Conservation (phyloP, 2,888 invertebrate genomes). For the Tanytarsus gracilentus region DNA sequence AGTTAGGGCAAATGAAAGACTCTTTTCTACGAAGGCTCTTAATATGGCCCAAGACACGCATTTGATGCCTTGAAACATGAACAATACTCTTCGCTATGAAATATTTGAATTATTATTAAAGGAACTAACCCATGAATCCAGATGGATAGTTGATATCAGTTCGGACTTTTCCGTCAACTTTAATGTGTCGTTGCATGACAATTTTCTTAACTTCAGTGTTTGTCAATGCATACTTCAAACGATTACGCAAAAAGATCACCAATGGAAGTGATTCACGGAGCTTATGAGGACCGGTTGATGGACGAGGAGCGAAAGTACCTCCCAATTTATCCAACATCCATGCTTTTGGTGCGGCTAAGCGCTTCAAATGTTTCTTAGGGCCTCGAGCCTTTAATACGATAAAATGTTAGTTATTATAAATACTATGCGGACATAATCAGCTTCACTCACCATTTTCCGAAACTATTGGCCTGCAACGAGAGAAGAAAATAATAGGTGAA, state of each 20-base stretch:
- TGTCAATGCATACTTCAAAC: conserved; percentile 95
- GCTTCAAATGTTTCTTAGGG: conserved; percentile 99
- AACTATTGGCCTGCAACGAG: conserved; percentile 2
- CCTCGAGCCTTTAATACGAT: conserved; percentile 75
- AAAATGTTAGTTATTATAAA: background rate
- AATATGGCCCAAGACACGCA: background rate
- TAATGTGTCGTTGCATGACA: conserved; percentile 94
- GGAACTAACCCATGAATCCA: conserved; percentile 92
- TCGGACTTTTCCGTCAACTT: conserved; percentile 96
- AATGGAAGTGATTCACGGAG: conserved; percentile 93
- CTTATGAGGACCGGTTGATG: conserved; percentile 96
- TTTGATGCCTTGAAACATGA: conserved; percentile 5
- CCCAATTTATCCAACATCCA: conserved; percentile 99
- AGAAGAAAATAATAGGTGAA: background rate
- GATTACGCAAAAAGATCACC: conserved; percentile 92
- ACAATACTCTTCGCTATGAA: background rate
- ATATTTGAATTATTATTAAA: background rate
- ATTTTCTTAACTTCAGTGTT: conserved; percentile 96
- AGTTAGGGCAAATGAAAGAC: conserved; percentile 18
- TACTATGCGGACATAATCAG: background rate
- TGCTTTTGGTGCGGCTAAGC: conserved; percentile 97
- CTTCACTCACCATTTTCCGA: conserved; percentile 21
- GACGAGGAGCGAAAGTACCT: conserved; percentile 95
- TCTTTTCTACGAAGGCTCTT: conserved; percentile 16
- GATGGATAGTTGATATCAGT: conserved; percentile 96